Evolutionary conservation across 2,113 vertebrate species (phyloP).

Genomic region (Gopherus flavomarginatus): DNA sequence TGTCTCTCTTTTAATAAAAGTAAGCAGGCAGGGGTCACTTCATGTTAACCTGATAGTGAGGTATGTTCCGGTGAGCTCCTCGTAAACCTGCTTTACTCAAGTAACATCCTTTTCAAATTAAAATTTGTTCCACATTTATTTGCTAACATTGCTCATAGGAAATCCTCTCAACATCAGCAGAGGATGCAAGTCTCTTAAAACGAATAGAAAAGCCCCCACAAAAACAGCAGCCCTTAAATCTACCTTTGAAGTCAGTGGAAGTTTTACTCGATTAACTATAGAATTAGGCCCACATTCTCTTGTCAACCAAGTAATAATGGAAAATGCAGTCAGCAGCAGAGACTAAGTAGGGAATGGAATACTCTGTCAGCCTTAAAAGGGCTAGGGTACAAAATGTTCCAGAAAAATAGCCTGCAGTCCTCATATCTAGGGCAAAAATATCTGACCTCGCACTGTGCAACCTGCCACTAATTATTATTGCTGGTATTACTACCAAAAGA

Average conservation of each 20-base stretch:
- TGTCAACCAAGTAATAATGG: not conserved
- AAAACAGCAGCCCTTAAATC: not conserved
- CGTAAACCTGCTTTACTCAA: not conserved
- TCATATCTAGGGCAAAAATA: not conserved
- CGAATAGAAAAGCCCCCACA: not conserved
- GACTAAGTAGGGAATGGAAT: not conserved
- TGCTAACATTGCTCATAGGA: not conserved
- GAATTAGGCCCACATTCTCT: not conserved
- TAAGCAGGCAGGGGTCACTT: not conserved
- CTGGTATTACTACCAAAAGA: not conserved
- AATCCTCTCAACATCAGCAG: not conserved
- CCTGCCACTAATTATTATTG: not conserved
- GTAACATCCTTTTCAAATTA: not conserved
- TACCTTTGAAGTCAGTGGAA: not conserved
- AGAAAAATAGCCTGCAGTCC: not conserved
- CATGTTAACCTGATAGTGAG: not conserved
- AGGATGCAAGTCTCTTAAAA: not conserved
- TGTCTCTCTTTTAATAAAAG: not conserved
- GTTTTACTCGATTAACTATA: not conserved
- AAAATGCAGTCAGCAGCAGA: not conserved
- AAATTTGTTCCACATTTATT: not conserved
- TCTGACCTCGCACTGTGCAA: not conserved
- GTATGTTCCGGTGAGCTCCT: not conserved
- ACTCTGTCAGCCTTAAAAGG: not conserved
- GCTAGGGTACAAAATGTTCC: not conserved